Conservation (phyloP, 2,113 vertebrate species). For the Rhizomys pruinosus region DNA sequence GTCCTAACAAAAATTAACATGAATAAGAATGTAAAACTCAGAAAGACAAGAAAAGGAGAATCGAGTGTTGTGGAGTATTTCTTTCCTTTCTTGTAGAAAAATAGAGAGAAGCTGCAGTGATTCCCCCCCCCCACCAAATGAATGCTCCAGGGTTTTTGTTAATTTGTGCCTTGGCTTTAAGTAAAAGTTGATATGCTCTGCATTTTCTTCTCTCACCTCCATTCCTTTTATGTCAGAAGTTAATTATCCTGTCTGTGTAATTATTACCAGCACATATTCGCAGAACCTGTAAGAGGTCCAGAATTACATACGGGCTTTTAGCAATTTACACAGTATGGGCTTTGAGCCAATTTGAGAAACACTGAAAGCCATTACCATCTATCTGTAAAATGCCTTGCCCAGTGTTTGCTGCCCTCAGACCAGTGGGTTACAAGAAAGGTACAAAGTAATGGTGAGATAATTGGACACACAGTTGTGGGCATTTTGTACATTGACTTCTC, state of each 20-base stretch:
- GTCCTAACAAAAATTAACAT: conserved; percentile 37
- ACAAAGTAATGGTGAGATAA: conserved; percentile 56
- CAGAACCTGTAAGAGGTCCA: conserved; percentile 49
- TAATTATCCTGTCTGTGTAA: conserved; percentile 73
- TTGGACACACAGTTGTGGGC: not conserved
- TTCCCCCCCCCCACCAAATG: not conserved
- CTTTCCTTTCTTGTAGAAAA: conserved; percentile 11
- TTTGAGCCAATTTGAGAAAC: conserved; percentile 68
- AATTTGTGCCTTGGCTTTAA: conserved; percentile 57
- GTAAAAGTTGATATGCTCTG: conserved; percentile 63
- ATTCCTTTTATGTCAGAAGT: conserved; percentile 76
- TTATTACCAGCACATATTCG: conserved; percentile 68
- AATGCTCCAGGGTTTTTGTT: conserved; percentile 21
- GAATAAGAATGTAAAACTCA: not conserved
- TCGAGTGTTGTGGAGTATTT: not conserved
- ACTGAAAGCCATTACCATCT: conserved; percentile 55
- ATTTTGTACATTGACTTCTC: not conserved
- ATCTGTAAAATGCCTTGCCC: conserved; percentile 51
- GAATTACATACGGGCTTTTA: conserved; percentile 68
- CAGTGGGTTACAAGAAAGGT: conserved; percentile 48
- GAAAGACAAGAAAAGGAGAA: conserved; percentile 42
- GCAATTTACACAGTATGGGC: conserved; percentile 69
- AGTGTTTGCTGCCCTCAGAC: conserved; percentile 58
- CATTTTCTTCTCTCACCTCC: conserved; percentile 64
- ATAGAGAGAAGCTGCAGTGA: not conserved